Percentiles rank a stretch among this genome's conserved stretches.
These are phyloP conservation scores for Sitta carolinensis DNA, from an alignment of 2,797 vertebrate genomes.

Conservation along the genomic window DNA sequence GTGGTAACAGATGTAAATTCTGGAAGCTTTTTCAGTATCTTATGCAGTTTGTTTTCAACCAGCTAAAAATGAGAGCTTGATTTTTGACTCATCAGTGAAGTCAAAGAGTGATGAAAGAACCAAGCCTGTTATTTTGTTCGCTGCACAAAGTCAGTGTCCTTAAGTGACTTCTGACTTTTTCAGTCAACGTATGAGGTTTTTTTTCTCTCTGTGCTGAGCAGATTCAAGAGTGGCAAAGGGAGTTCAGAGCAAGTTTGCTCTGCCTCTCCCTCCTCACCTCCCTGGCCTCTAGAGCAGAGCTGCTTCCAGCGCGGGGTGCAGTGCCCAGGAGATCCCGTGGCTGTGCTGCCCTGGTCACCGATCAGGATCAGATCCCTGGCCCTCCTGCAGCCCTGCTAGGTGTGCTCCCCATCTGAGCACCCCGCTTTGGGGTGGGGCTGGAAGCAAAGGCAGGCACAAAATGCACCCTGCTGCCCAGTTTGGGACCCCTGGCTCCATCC, in stretches of 20 bases:
- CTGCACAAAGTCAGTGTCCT: background rate
- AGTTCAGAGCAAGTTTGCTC: background rate
- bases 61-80: background rate
- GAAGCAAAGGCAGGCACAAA: background rate
- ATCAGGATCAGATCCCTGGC: background rate
- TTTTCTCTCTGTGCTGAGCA: background rate
- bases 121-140: background rate
- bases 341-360: background rate
- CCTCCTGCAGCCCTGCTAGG: background rate
- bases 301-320: accelerated
- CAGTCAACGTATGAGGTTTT: background rate
- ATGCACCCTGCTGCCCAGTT: accelerated
- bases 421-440: background rate
- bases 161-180: constrained; percentile 28
- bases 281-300: background rate
- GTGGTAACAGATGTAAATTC: background rate
- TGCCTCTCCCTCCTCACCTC: background rate
- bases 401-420: background rate
- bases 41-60: background rate
- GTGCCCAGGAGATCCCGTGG: accelerated
- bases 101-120: background rate
- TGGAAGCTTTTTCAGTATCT: constrained; percentile 6
- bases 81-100: constrained; percentile 39
- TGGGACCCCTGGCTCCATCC: background rate
- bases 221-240: background rate